These are phyloP conservation scores for Tipula confusa DNA, from an alignment of 2,888 invertebrate species.

Conservation along the genomic window DNA sequence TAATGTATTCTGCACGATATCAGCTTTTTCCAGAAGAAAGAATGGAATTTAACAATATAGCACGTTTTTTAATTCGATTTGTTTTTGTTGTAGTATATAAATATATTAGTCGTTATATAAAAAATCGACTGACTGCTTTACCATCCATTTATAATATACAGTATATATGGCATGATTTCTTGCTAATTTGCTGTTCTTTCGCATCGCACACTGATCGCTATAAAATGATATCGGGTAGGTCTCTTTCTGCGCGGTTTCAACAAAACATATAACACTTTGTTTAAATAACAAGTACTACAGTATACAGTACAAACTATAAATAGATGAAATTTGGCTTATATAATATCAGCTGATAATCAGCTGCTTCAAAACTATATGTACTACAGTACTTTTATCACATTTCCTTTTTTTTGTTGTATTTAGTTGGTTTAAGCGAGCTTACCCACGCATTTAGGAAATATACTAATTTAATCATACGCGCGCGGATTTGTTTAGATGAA, in stretches of 20 bases:
- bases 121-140: background rate
- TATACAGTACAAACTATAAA: background rate
- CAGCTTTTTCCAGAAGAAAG: background rate
- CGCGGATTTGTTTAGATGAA: background rate
- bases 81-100: background rate
- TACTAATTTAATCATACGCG: background rate
- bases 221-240: constrained; percentile 21
- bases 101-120: background rate
- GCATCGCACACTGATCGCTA: constrained; percentile 28
- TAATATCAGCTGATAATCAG: constrained; percentile 3
- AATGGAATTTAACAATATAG: constrained; percentile 21
- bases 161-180: constrained; percentile 27
- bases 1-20: constrained; percentile 25
- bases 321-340: background rate
- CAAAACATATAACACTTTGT: background rate
- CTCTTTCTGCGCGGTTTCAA: background rate
- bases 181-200: constrained; percentile 29
- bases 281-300: too few species aligned
- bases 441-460: constrained; percentile 16
- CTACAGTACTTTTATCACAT: background rate
- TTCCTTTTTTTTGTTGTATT: background rate
- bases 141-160: background rate
- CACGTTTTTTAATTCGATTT: constrained; percentile 26
- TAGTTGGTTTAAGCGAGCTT: background rate
- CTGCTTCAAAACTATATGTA: background rate